Evolutionary conservation across 2,797 vertebrate species (phyloP).

Genomic region (Megaceryle alcyon): DNA sequence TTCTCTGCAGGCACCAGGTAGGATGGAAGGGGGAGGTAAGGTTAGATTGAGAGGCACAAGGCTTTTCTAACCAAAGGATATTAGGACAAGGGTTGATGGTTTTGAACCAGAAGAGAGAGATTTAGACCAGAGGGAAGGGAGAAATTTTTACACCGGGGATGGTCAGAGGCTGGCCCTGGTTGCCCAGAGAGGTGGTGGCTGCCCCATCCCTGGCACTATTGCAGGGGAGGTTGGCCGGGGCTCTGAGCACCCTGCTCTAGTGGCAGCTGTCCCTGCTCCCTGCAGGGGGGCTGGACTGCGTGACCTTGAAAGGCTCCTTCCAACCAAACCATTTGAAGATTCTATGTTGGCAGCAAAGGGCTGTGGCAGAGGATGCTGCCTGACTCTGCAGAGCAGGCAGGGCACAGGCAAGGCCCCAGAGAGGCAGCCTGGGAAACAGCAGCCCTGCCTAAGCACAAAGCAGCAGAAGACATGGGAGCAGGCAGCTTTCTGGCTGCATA

Average conservation of each 20-base stretch:
- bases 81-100: background rate
- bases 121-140: background rate
- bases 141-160: background rate
- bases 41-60: background rate
- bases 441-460: background rate
- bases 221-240: background rate
- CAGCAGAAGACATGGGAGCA: background rate
- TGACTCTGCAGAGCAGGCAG: background rate
- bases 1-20: accelerated
- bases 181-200: background rate
- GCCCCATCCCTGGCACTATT: background rate
- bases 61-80: background rate
- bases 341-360: background rate
- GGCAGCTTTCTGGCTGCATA: background rate
- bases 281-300: background rate
- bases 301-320: background rate
- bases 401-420: background rate
- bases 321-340: background rate
- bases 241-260: background rate
- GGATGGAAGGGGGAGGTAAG: background rate
- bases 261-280: background rate
- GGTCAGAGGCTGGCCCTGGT: background rate
- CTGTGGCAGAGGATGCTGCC: background rate
- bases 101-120: background rate
- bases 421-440: background rate